Conservation (phyloP, 2,797 vertebrate genomes). For the Rhadinocentrus ornatus region DNA sequence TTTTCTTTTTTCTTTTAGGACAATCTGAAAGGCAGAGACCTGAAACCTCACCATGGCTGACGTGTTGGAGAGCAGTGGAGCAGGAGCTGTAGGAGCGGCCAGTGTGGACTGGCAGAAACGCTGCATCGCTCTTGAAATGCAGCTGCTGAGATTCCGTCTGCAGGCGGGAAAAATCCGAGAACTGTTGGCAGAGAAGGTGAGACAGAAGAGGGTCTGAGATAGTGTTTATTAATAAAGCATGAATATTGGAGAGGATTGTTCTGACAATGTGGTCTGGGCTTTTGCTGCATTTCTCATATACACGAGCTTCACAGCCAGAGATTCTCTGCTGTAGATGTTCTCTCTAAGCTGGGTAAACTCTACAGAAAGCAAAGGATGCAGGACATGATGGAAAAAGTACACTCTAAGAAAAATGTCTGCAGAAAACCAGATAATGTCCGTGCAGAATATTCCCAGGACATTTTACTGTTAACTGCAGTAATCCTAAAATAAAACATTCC, state of each 20-base stretch:
- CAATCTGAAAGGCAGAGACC: constrained; percentile 29
- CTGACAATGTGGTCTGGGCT: not conserved
- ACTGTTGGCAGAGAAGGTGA: constrained; percentile 94
- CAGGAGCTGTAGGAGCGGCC: constrained; percentile 55
- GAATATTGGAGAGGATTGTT: not conserved
- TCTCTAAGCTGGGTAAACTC: not conserved
- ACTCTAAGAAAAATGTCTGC: no score
- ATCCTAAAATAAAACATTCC: not conserved
- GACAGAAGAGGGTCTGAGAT: constrained; percentile 15
- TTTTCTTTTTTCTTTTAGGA: constrained; percentile 26
- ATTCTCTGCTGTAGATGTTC: not conserved
- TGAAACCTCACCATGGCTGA: constrained; percentile 78
- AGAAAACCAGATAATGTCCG: no score
- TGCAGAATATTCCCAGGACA: no score
- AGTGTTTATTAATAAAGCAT: not conserved
- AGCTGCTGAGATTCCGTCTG: constrained; percentile 93
- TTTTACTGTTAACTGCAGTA: no score
- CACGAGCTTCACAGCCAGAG: not conserved
- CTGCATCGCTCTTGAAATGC: constrained; percentile 90
- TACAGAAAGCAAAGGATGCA: not conserved
- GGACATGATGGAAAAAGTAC: not conserved
- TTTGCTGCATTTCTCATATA: not conserved
- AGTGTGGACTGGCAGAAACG: constrained; percentile 92
- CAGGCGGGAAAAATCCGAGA: constrained; percentile 95
- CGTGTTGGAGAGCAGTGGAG: constrained; percentile 78